A percentile compares a stretch with the other conserved stretches of the same genome.
Evolutionary conservation across 1,140 invertebrate genomes (phyloP).

Genomic region (Venturia canescens): DNA sequence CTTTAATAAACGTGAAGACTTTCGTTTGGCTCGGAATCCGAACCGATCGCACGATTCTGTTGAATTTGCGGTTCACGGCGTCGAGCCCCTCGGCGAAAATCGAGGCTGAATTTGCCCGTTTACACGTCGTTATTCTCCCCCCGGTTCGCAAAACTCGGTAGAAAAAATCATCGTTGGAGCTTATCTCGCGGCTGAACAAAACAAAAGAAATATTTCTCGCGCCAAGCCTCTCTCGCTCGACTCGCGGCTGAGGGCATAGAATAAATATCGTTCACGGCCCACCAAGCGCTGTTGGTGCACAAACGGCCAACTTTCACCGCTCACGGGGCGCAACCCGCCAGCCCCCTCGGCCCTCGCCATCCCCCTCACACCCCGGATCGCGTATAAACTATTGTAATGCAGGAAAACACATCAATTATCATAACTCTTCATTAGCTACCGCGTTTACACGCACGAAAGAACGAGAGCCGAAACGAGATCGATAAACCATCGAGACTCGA

Average conservation of each 20-base stretch:
- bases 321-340: not conserved
- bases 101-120: too few species aligned
- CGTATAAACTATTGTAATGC: slow-evolving; percentile 33
- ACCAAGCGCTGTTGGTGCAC: not conserved
- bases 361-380: not conserved
- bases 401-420: slow-evolving; percentile 35
- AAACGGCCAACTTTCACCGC: slow-evolving; percentile 24
- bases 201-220: not conserved
- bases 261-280: slow-evolving; percentile 30
- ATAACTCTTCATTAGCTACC: slow-evolving; percentile 40
- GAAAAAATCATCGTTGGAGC: not conserved
- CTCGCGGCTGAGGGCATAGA: slow-evolving; percentile 5
- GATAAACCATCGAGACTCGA: slow-evolving; percentile 18
- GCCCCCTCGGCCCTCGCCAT: not conserved
- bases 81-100: too few species aligned
- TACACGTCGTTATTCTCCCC: not conserved
- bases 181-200: slow-evolving; percentile 12
- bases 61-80: too few species aligned
- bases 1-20: too few species aligned
- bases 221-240: not conserved
- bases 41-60: too few species aligned
- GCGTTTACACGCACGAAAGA: slow-evolving; percentile 36
- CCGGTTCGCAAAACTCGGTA: not conserved
- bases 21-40: too few species aligned
- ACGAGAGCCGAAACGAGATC: slow-evolving; percentile 11